Evolutionary conservation across 1,140 invertebrate species (phyloP), one percentile per base, ranked within the genome.

Genomic region (Anastatus disparis): DNA sequence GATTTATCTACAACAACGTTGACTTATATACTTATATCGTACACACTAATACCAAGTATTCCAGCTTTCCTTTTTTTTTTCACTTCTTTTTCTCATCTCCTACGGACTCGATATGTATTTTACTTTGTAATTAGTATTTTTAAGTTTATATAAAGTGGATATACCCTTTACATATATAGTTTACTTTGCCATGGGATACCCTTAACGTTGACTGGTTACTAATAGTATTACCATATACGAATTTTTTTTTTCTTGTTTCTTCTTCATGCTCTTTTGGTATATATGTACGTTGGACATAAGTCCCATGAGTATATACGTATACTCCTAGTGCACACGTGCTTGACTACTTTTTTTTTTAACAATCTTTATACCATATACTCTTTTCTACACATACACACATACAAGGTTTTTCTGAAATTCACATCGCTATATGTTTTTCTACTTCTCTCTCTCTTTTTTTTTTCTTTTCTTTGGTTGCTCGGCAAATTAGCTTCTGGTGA

Each of bases 401-500:
- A n/a, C n/a, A n/a, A n/a, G n/a, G n/a, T n/a, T n/a, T n/a, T n/a
- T n/a, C n/a, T n/a, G n/a, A n/a, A n/a, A n/a, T n/a, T n/a, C n/a
- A n/a, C n/a, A n/a, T n/a, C n/a, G n/a, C n/a, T n/a, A n/a, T n/a
- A n/a, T n/a, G n/a, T n/a, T n/a, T n/a, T n/a, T n/a, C n/a, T n/a
- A n/a, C 27, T 52, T 27, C 12, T 27, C 27, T 27, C 27, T 1
- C 24, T 13, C 2, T 26, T 15, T 52, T 52, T 27, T 52, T 1
- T 27, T 15, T 0, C 9, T 13, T 35, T 17, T 55, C 22, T 13
- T 1, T 1, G 2, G 15, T 10, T 3, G 6, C 13, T 3, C n/a
- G 7, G 35, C 31, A 42, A 59, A 59, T 59, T 59, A 59, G 56
- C 38, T 59, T 59, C 15, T 24, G 31, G 2, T 59, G 38, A 59